Base-by-base conservation (phyloP, 2,797 vertebrate species). In the Poeciliopsis paucimaculata region DNA sequence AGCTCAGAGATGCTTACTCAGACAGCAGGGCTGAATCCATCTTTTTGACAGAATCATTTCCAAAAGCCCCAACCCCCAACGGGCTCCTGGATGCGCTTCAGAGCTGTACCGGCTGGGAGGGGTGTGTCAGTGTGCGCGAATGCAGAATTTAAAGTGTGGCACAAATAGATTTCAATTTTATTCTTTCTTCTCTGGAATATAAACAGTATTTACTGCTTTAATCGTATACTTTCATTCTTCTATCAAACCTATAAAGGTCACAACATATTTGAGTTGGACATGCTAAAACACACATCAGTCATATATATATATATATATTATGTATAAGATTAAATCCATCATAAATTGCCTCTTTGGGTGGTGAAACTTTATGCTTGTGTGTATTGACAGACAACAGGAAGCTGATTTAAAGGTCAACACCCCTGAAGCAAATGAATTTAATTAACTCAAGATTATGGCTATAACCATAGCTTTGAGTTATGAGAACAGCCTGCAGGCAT, bases 41-140 rank as follows among this genome's bases (percentile, higher is more conserved):
- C 91, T 91, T 91, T 86, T 80, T 91, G 91, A 93, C 90, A 92
- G 87, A 90, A 87, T 84, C 66, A 78, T 84, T 90, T 87, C 88
- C 88, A 89, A 86, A 89, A 84, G 73, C 51, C 45, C 15, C 6
- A 74, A 81, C 64, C 73, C 46, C 78, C 82, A 80, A 84, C 82
- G 26, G 81, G 80, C 77, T 85, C 76, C 85, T 87, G 85, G 84
- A 89, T 84, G 82, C 77, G 73, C 82, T 78, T 82, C 82, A 85
- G 87, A 88, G 87, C 51, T 53, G 47, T 3, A 3, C 74, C 60
- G 34, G 36, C 76, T 87, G 83, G 83, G 80, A 86, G 45, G 41
- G 66, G 7, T 72, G 72, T 57, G 75, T 57, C 78, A 71, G 71
- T 71, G 55, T 83, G 73, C 68, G 68, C 39, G 13, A 23, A 49